Conservation (phyloP, 1,140 invertebrate species). For the Proales similis region DNA sequence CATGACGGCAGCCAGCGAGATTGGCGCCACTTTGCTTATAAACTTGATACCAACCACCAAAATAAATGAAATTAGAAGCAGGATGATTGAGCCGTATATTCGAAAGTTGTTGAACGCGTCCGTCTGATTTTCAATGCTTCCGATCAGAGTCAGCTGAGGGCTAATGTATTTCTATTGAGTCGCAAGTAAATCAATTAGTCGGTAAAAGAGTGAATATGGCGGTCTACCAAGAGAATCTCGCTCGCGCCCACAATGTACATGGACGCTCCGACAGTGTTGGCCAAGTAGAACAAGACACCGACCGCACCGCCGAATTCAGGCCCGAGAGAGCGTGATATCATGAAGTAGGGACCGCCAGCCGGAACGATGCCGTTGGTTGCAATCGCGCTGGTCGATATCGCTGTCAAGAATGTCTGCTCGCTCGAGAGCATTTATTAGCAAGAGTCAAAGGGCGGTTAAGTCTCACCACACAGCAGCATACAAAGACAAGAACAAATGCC, state of each 20-base stretch:
- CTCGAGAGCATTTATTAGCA: slow-evolving; percentile 17
- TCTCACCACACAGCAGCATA: slow-evolving; percentile 89
- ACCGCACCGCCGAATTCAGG: slow-evolving; percentile 97
- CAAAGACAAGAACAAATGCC: slow-evolving; percentile 86
- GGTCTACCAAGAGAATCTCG: slow-evolving; percentile 94
- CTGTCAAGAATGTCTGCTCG: slow-evolving; percentile 94
- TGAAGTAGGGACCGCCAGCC: slow-evolving; percentile 95
- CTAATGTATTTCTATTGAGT: slow-evolving; percentile 98
- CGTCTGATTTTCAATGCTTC: slow-evolving; percentile 57
- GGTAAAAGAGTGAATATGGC: too few relatives aligned
- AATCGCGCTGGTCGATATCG: slow-evolving; percentile 97
- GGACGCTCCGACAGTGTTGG: slow-evolving; percentile 89
- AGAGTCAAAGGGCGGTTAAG: too few relatives aligned
- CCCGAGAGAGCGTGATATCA: slow-evolving; percentile 94
- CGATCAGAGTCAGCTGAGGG: slow-evolving; percentile 79
- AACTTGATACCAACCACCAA: slow-evolving; percentile 95
- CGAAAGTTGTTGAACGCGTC: slow-evolving; percentile 77
- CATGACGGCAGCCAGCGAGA: slow-evolving; percentile 92
- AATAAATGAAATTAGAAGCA: slow-evolving; percentile 81
- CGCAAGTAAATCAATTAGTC: too few relatives aligned
- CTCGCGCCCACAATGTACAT: slow-evolving; percentile 94
- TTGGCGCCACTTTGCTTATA: slow-evolving; percentile 94
- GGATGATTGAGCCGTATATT: slow-evolving; percentile 81
- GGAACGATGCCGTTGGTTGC: slow-evolving; percentile 98
- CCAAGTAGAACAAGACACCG: slow-evolving; percentile 94